phyloP scores from a whole-genome alignment of 1,140 invertebrate genomes.

The Heliconius hewitsoni region DNA sequence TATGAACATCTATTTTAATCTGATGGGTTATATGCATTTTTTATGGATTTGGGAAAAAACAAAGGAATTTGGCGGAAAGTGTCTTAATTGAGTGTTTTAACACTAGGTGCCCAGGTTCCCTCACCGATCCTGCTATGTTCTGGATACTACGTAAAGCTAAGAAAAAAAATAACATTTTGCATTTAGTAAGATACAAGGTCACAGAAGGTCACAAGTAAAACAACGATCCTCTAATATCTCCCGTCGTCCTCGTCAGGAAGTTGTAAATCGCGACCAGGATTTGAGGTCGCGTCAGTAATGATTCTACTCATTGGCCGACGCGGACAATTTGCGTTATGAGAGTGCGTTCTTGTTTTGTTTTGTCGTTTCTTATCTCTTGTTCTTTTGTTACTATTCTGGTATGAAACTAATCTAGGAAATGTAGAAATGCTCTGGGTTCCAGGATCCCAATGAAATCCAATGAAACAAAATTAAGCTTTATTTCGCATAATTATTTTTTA shows the following conservation, averaged over 20 bases:
- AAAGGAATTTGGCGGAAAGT: too few species aligned
- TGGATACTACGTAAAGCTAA: too few species aligned
- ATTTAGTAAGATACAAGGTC: neutral
- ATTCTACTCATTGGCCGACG: neutral
- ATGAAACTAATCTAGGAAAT: neutral
- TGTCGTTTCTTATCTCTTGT: neutral
- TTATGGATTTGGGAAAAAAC: too few species aligned
- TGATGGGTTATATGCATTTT: too few species aligned
- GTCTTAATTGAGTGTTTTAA: too few species aligned
- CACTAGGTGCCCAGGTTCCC: too few species aligned
- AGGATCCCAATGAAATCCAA: too few species aligned
- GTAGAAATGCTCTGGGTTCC: neutral
- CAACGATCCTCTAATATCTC: neutral
- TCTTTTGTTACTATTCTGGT: neutral
- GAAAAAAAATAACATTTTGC: neutral
- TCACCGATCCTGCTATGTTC: too few species aligned
- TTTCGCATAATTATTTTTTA: too few species aligned
- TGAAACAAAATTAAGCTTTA: too few species aligned
- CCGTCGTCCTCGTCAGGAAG: constrained; percentile 6
- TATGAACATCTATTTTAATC: too few species aligned
- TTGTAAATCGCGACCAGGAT: constrained; percentile 19
- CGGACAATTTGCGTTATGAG: constrained; percentile 1
- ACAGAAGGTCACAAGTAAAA: neutral
- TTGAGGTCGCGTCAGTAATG: constrained; percentile 18
- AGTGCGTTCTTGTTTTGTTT: neutral